Base-by-base conservation (phyloP, 1,140 invertebrate species). In the Drosophila rhopaloa region DNA sequence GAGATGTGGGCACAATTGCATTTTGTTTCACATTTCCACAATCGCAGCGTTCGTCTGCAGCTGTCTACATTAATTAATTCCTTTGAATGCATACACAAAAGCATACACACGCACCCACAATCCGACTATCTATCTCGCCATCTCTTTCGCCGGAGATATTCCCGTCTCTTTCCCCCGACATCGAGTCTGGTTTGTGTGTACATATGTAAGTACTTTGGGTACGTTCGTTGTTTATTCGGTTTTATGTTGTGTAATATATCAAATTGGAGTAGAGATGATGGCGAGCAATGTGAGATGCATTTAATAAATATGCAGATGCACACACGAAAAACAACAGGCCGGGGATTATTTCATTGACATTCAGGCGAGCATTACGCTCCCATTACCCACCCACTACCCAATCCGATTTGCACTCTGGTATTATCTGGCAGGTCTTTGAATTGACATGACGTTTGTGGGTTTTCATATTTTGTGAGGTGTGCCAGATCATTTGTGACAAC, bases 11-110 rank as follows among this genome's bases (percentile, higher is more conserved):
- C 56, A 75, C 72, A 75, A 75, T 76, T 76, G 73, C 73, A 76
- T 57, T 71, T 71, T 71, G 67, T 71, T 71, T 71, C 67, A 71
- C 67, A 71, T 76, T 76, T 68, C 73, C 62, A 67, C 62, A 76
- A 60, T 67, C 73, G 55, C 73, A 41, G 63, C 65, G 62, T 38
- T 74, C 51, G 66, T 58, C 67, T 62, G 79, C 79, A 86, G 75
- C 71, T 82, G 72, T 68, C 68, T 66, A 56, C 79, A 89, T 89
- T 88, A 88, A 88, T 88, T 88, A 89, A 88, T 76, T 77, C 63
- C 67, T 55, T 83, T 78, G 59, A 67, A 53, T 62, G 71, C 59
- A 67, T 59, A 67, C 48, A 71, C 54, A 71, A 58, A 60, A 65
- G 51, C 46, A 75, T 38, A 63, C 41, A 41, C n/a, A n/a, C 63